Evolutionary conservation across 2,888 invertebrate species (phyloP).

Genomic region (Carterocephalus palaemon): DNA sequence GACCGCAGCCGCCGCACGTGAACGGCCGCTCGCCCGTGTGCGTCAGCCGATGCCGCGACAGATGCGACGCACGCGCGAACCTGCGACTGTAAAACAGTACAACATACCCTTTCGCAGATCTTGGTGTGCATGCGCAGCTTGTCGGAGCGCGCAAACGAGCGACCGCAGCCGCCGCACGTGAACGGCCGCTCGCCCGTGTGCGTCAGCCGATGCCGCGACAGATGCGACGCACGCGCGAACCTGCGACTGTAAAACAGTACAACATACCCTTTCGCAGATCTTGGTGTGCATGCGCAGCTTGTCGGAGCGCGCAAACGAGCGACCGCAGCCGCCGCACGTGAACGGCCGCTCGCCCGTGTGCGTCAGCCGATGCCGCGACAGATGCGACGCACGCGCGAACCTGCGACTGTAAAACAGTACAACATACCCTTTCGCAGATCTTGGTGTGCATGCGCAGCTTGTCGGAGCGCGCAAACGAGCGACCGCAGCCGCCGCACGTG

Average conservation of each 20-base stretch:
- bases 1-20: slow-evolving; percentile 83
- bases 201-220: slow-evolving; percentile 83
- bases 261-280: slow-evolving; percentile 73
- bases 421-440: too few relatives aligned
- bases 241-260: slow-evolving; percentile 54
- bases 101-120: slow-evolving; percentile 73
- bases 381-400: slow-evolving; percentile 84
- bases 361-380: slow-evolving; percentile 83
- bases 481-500: too few relatives aligned
- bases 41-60: slow-evolving; percentile 83
- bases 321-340: slow-evolving; percentile 83
- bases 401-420: too few relatives aligned
- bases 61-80: slow-evolving; percentile 84
- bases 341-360: slow-evolving; percentile 85
- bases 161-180: slow-evolving; percentile 83
- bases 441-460: too few relatives aligned
- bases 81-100: slow-evolving; percentile 54
- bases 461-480: too few relatives aligned
- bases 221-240: slow-evolving; percentile 84
- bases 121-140: slow-evolving; percentile 84
- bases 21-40: slow-evolving; percentile 85
- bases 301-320: slow-evolving; percentile 84
- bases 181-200: slow-evolving; percentile 85
- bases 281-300: slow-evolving; percentile 84
- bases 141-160: slow-evolving; percentile 84